These are phyloP conservation scores for Iselma pallidipennis DNA, from an alignment of 2,888 invertebrate species.

Conservation along the genomic window DNA sequence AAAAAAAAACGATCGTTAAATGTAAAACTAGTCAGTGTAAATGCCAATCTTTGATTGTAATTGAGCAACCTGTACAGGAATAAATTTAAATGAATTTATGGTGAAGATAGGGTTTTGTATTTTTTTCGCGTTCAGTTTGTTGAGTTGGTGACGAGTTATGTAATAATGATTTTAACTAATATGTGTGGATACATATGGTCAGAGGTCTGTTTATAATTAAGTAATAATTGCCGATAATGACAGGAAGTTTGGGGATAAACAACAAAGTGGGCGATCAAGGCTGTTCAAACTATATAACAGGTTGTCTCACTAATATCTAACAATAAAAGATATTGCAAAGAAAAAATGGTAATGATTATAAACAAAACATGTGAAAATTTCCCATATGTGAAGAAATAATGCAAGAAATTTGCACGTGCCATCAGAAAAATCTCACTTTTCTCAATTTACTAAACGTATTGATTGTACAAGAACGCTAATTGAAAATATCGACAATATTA, in stretches of 20 bases:
- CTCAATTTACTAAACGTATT: not conserved
- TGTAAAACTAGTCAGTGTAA: not conserved
- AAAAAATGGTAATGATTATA: conserved; percentile 1
- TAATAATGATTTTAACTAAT: not conserved
- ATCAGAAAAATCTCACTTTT: not conserved
- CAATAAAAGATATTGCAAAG: not conserved
- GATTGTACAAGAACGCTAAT: not conserved
- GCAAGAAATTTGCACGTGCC: not conserved
- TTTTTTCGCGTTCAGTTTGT: not conserved
- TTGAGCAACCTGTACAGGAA: conserved; percentile 1
- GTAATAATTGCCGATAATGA: conserved; percentile 3
- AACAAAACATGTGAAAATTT: not conserved
- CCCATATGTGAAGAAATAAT: not conserved
- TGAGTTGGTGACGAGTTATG: conserved; percentile 2
- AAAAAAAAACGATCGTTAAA: not conserved
- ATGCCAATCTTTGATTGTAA: conserved; percentile 2
- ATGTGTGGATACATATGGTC: not conserved
- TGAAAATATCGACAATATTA: not conserved
- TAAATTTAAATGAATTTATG: conserved; percentile 2
- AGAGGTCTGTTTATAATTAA: not conserved
- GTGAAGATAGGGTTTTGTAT: not conserved
- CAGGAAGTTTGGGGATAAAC: conserved; percentile 6
- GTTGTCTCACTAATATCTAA: not conserved
- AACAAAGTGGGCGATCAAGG: conserved; percentile 5
- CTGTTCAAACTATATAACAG: not conserved